These are phyloP conservation scores for Chaetodon auriga DNA, from an alignment of 2,113 vertebrate genomes.

Conservation along the genomic window DNA sequence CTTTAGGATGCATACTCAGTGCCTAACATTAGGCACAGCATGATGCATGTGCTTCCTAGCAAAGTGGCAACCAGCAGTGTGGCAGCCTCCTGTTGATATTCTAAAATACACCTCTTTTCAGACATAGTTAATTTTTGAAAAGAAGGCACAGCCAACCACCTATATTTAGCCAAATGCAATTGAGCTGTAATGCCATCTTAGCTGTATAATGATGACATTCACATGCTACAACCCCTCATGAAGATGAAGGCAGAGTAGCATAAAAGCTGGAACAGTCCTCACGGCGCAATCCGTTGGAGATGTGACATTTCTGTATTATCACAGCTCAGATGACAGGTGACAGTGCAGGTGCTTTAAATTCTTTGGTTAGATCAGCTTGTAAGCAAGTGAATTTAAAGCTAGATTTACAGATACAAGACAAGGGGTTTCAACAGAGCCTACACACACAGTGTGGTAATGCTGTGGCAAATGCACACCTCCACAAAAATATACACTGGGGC, in stretches of 20 bases:
- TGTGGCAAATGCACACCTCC: neutral
- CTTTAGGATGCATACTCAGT: neutral
- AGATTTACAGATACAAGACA: neutral
- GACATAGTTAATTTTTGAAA: neutral
- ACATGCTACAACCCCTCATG: neutral
- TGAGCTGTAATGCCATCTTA: constrained; percentile 23
- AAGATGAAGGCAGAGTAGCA: neutral
- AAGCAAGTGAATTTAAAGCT: neutral
- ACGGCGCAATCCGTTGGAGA: neutral
- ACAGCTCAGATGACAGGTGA: neutral
- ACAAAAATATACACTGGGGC: neutral
- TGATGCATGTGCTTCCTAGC: constrained; percentile 1
- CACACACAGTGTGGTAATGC: neutral
- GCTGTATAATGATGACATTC: constrained; percentile 7
- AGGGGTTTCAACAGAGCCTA: neutral
- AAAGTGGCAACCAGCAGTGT: constrained; percentile 11
- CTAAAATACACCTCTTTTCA: constrained; percentile 26
- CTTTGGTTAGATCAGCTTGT: neutral
- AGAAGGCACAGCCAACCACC: neutral
- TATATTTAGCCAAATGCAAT: constrained; percentile 23
- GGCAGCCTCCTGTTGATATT: neutral
- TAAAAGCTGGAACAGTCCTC: neutral
- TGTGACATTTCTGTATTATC: neutral
- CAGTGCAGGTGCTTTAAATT: neutral
- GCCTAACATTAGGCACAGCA: neutral